Percentiles rank a stretch among this genome's conserved stretches.
phyloP scores from a whole-genome alignment of 2,888 invertebrate genomes.

The Eremobia ochroleuca region DNA sequence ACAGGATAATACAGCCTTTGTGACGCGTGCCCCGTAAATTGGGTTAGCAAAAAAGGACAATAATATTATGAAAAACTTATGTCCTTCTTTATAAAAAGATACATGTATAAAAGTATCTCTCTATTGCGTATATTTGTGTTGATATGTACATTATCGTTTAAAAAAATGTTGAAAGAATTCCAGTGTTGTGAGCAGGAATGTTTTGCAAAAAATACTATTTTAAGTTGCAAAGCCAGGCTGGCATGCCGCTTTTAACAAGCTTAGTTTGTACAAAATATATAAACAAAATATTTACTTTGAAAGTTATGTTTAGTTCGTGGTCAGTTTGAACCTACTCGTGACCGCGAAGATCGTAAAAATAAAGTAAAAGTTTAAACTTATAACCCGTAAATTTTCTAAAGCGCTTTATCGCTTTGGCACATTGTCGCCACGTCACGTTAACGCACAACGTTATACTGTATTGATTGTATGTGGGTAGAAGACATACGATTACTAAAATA shows the following conservation, averaged over 20 bases:
- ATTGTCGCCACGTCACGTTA: constrained; percentile 21
- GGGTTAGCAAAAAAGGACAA: constrained; percentile 53
- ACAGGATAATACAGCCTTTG: constrained; percentile 51
- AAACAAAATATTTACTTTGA: constrained; percentile 27
- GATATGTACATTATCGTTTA: constrained; percentile 19
- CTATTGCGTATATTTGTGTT: constrained; percentile 26
- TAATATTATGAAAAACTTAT: constrained; percentile 51
- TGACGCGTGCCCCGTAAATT: constrained; percentile 44
- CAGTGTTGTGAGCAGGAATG: constrained; percentile 16
- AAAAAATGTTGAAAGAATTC: constrained; percentile 35
- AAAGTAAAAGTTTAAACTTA: constrained; percentile 19
- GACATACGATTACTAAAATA: constrained; percentile 9
- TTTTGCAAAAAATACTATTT: constrained; percentile 33
- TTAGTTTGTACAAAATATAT: constrained; percentile 29
- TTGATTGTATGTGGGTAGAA: constrained; percentile 6
- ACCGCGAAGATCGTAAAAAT: constrained; percentile 33
- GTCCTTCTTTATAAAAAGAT: constrained; percentile 39
- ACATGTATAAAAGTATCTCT: constrained; percentile 7
- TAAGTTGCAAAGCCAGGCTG: constrained; percentile 19
- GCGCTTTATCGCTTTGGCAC: constrained; percentile 10
- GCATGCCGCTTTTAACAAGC: constrained; percentile 27
- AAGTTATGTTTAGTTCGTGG: constrained; percentile 22
- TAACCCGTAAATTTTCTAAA: constrained; percentile 13
- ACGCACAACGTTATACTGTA: constrained; percentile 14
- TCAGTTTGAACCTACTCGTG: constrained; percentile 13